phyloP scores from a whole-genome alignment of 2,888 invertebrate species.

The Leptothorax acervorum region DNA sequence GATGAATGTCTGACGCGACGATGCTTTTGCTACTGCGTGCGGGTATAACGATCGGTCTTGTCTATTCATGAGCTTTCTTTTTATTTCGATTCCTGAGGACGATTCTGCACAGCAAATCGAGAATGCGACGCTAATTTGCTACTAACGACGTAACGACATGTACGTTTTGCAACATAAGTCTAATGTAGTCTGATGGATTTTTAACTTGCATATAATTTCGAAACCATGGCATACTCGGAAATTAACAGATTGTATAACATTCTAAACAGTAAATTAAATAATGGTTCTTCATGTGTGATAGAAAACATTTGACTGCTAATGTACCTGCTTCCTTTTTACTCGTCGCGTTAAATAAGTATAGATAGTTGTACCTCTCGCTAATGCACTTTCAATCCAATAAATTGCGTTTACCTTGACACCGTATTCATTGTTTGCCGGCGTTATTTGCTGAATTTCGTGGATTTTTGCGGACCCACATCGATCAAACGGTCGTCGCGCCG shows the following conservation, averaged over 20 bases:
- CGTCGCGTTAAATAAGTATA: not conserved
- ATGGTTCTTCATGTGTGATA: too few species aligned
- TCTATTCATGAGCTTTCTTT: conserved; percentile 30
- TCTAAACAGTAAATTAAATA: not conserved
- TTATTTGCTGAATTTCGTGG: conserved; percentile 28
- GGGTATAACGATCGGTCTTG: conserved; percentile 20
- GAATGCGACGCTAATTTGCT: not conserved
- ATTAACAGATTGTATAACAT: not conserved
- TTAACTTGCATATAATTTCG: not conserved
- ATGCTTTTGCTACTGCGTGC: not conserved
- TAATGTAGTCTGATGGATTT: not conserved
- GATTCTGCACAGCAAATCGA: not conserved
- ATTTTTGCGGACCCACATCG: conserved; percentile 16
- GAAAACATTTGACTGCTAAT: not conserved
- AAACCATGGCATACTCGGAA: not conserved
- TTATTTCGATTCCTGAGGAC: not conserved
- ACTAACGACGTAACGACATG: not conserved
- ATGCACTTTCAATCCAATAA: conserved; percentile 23
- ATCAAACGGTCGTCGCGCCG: conserved; percentile 33
- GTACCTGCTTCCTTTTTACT: not conserved
- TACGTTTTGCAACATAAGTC: not conserved
- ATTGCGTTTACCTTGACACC: conserved; percentile 10
- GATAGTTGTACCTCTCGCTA: not conserved
- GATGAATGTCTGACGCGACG: conserved; percentile 25
- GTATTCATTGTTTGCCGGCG: conserved; percentile 16